Base-by-base conservation (phyloP, 1,140 invertebrate genomes). In the Hydropsyche tenuis region DNA sequence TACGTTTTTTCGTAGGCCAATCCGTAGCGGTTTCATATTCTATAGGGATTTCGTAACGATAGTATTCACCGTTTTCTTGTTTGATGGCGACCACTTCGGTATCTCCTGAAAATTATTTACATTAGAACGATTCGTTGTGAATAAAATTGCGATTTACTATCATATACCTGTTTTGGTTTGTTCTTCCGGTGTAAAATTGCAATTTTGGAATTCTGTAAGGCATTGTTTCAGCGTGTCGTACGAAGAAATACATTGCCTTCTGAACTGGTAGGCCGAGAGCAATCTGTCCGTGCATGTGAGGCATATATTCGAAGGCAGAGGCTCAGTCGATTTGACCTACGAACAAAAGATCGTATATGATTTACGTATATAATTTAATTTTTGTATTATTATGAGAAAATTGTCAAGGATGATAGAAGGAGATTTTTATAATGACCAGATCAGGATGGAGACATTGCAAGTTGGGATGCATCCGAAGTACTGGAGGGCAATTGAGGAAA, bases 51-150 rank as follows among this genome's bases (percentile, higher is more conserved):
- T 86, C 85, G 79, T 86, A 86, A 72, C 84, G 83, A 1, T 84
- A 70, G 1, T 84, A 79, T 0, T 83, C 72, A 0, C 85, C 85
- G 81, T 86, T 84, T 73, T 86, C 84, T 79, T 85, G 84, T 70
- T 85, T 85, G 79, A 85, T 84, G 20, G 82, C 84, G 20, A 86
- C 83, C 48, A 81, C 82, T 78, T 85, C 84, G 65, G 82, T 84
- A 69, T 82, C 82, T 6, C 53, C 79, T 81, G 64, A 27, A 79
- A 69, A 64, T 4, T n/a, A 64, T 16, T 53, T 30, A 63, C 22
- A 42, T 66, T 22, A 27, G 23, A 48, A 14, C 25, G 7, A 51
- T n/a, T n/a, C n/a, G n/a, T n/a, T n/a, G n/a, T n/a, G n/a, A n/a
- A n/a, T n/a, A n/a, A n/a, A n/a, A n/a, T n/a, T n/a, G n/a, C n/a